Percentiles rank a stretch among this genome's conserved stretches.
These are phyloP conservation scores for Microhierax caerulescens DNA, from an alignment of 2,797 vertebrate genomes.

Conservation along the genomic window DNA sequence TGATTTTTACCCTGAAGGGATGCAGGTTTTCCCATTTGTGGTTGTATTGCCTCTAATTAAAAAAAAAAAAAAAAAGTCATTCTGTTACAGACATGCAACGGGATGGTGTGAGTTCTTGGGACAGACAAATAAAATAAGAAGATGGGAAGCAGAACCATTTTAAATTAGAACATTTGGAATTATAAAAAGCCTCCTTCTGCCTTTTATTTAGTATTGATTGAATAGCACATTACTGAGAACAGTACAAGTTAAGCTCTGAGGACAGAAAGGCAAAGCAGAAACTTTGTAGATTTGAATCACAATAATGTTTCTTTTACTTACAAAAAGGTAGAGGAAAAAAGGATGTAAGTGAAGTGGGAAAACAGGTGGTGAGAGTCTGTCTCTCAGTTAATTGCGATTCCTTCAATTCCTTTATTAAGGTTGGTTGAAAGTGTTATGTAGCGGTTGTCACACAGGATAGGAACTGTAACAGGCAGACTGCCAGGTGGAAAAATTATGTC, in stretches of 20 bases:
- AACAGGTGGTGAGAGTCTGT: fast-evolving
- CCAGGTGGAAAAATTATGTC: not conserved
- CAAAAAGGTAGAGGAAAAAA: not conserved
- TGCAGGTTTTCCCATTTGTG: not conserved
- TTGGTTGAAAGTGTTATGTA: not conserved
- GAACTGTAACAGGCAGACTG: not conserved
- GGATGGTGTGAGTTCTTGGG: not conserved
- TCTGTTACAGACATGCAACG: not conserved
- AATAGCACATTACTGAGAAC: not conserved
- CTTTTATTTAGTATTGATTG: not conserved
- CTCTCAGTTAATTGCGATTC: not conserved
- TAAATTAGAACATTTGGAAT: not conserved
- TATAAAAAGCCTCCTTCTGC: not conserved
- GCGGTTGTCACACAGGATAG: not conserved
- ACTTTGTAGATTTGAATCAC: not conserved
- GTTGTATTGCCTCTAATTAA: not conserved
- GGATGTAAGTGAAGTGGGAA: not conserved
- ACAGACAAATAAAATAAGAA: not conserved
- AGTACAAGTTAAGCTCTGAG: not conserved
- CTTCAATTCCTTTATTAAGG: not conserved
- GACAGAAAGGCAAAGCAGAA: not conserved
- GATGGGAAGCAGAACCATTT: not conserved
- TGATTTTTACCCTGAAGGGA: not conserved
- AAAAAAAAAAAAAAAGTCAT: too few relatives aligned
- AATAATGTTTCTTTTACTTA: not conserved